Conservation (phyloP, 2,113 vertebrate species). For the Antechinus flavipes region DNA sequence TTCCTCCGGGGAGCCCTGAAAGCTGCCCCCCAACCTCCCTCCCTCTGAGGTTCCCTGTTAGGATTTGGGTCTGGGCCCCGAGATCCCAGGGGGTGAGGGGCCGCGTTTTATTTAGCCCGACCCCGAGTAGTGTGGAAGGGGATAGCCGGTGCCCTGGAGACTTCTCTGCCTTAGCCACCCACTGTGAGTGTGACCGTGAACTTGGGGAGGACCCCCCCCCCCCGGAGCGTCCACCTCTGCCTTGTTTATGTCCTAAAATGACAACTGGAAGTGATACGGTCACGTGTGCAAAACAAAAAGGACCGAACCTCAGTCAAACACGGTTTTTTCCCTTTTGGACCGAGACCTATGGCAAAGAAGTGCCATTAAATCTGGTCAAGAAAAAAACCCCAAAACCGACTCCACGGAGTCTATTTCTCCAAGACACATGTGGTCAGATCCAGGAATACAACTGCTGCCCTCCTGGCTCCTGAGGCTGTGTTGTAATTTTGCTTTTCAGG, state of each 20-base stretch:
- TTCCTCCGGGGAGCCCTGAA: background rate
- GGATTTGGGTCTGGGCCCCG: background rate
- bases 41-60: background rate
- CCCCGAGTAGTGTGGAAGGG: background rate
- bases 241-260: constrained; percentile 66
- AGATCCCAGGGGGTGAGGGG: too few species aligned
- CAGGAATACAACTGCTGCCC: background rate
- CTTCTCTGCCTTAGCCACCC: too few species aligned
- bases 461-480: background rate
- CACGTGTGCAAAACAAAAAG: constrained; percentile 42
- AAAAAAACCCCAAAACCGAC: background rate
- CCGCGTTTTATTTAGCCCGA: background rate
- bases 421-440: background rate
- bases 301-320: constrained; percentile 43
- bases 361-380: background rate
- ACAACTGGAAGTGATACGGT: constrained; percentile 69
- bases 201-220: background rate
- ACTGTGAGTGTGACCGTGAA: background rate
- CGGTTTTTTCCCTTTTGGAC: constrained; percentile 54
- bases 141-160: background rate
- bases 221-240: too few species aligned
- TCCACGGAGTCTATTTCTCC: background rate
- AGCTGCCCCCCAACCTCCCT: background rate
- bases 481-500: constrained; percentile 17
- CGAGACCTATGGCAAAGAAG: background rate